phyloP scores from a whole-genome alignment of 2,113 vertebrate species.

The Xyrauchen texanus region DNA sequence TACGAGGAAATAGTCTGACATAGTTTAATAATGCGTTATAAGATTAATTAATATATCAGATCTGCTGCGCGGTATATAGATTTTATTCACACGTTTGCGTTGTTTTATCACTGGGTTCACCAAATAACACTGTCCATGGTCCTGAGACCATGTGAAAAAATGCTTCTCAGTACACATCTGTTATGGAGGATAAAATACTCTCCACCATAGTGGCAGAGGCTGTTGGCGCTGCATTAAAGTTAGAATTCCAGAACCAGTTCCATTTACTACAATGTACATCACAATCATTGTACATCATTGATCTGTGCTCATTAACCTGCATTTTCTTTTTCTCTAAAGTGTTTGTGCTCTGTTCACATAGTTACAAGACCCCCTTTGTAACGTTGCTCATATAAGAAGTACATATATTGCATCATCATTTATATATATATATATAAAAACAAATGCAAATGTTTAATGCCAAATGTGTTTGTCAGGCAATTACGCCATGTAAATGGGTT shows the following conservation, averaged over 20 bases:
- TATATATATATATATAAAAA: not conserved
- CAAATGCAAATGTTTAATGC: not conserved
- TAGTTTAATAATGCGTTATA: not conserved
- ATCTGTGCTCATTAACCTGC: not conserved
- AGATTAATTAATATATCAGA: too few species aligned
- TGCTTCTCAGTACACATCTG: too few species aligned
- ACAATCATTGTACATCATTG: too few species aligned
- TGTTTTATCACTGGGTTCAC: too few species aligned
- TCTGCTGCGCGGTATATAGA: not conserved
- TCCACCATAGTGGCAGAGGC: not conserved
- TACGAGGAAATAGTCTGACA: not conserved
- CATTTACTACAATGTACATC: not conserved
- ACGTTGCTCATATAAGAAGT: not conserved
- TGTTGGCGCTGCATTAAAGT: not conserved
- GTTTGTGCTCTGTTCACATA: not conserved
- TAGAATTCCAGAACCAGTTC: not conserved
- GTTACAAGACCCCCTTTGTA: not conserved
- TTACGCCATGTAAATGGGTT: not conserved
- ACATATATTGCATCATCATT: too few species aligned
- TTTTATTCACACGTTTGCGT: not conserved
- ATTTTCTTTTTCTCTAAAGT: not conserved
- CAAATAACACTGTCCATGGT: slow-evolving; percentile 30
- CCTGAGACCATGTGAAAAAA: slow-evolving; percentile 1
- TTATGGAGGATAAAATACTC: not conserved
- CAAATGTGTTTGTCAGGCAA: not conserved